Conservation (phyloP, 2,888 invertebrate genomes). For the Drosophila incognita region DNA sequence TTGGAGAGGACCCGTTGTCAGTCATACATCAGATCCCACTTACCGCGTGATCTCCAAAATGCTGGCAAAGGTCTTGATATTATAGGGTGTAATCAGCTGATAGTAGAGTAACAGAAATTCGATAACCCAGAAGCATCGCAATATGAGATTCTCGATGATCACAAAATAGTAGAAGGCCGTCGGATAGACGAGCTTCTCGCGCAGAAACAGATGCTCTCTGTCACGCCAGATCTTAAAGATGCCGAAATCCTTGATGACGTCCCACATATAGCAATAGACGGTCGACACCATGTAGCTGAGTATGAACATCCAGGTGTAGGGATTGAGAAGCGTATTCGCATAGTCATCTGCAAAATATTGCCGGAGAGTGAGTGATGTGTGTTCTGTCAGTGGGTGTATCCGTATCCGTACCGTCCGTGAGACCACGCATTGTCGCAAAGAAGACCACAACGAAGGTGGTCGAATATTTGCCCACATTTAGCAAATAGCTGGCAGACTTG, state of each 20-base stretch:
- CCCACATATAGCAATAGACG: slow-evolving; percentile 97
- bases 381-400: neutral
- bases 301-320: slow-evolving; percentile 95
- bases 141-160: slow-evolving; percentile 96
- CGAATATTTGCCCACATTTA: slow-evolving; percentile 98
- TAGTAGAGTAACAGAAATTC: slow-evolving; percentile 93
- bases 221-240: slow-evolving; percentile 94
- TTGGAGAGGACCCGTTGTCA: neutral
- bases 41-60: slow-evolving; percentile 95
- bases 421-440: slow-evolving; percentile 88
- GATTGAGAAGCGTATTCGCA: slow-evolving; percentile 88
- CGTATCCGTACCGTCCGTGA: slow-evolving; percentile 76
- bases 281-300: slow-evolving; percentile 92
- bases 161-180: slow-evolving; percentile 93
- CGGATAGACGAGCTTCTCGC: slow-evolving; percentile 98
- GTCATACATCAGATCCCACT: slow-evolving; percentile 8
- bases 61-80: slow-evolving; percentile 91
- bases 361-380: slow-evolving; percentile 42
- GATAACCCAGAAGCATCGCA: slow-evolving; percentile 96
- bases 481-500: slow-evolving; percentile 95
- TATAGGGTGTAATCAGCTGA: slow-evolving; percentile 89
- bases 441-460: slow-evolving; percentile 97
- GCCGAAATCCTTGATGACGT: slow-evolving; percentile 99
- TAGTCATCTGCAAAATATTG: slow-evolving; percentile 86
- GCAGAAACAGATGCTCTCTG: slow-evolving; percentile 91